Evolutionary conservation across 2,113 vertebrate genomes (phyloP).

Genomic region (Illadopsis cleaveri): DNA sequence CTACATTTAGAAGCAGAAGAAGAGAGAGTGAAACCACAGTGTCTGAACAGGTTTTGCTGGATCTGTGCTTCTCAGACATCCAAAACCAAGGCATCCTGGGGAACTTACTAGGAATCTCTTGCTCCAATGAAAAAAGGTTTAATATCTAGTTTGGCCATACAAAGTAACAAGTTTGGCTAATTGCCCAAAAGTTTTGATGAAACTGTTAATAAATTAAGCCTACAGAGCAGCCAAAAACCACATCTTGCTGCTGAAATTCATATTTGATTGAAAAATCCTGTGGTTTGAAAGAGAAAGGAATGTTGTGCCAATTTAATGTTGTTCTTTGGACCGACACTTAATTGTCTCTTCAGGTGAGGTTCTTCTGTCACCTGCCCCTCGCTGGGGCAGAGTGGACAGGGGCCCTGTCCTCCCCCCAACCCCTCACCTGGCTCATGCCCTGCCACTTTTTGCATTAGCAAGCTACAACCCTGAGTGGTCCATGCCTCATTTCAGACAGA

Average conservation of each 20-base stretch:
- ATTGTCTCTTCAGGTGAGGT: neutral
- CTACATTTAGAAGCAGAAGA: neutral
- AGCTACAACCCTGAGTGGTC: neutral
- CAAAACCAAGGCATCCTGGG: neutral
- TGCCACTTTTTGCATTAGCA: neutral
- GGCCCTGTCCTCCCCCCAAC: accelerated
- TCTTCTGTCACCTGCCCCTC: neutral
- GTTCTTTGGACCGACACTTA: neutral
- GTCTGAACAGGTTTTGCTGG: neutral
- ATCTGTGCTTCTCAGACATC: neutral
- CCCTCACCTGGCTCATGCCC: neutral
- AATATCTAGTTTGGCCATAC: neutral
- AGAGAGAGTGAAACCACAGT: neutral
- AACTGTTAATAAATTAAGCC: slow-evolving; percentile 33
- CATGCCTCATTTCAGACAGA: neutral
- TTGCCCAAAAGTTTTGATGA: neutral
- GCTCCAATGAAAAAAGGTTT: neutral
- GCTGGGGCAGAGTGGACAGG: accelerated
- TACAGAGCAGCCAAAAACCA: slow-evolving; percentile 17
- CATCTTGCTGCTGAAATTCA: neutral
- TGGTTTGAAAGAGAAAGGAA: neutral
- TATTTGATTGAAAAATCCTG: slow-evolving; percentile 26
- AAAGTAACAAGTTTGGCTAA: neutral
- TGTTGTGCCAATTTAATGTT: neutral
- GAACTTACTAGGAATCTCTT: neutral